Evolutionary conservation across 1,140 invertebrate genomes (phyloP), one percentile per base, ranked within the genome.

Genomic region (Megalopta genalis): DNA sequence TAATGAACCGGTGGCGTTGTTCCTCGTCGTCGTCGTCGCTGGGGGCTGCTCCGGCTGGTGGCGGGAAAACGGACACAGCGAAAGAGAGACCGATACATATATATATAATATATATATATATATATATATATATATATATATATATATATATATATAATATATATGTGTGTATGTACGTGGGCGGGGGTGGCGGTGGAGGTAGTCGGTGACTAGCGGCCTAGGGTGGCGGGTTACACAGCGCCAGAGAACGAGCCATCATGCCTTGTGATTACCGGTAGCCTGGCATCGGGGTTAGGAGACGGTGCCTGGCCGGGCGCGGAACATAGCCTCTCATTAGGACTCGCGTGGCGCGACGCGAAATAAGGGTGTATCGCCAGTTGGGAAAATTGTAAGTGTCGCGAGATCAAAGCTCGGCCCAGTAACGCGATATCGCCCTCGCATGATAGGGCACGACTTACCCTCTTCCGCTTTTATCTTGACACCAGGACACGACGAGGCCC

Each of bases 321-420:
- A 84, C 90, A 91, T 90, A 91, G 91, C 87, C 92, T 93, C 90
- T 93, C 91, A 93, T 93, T 93, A 93, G 87, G 82, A 85, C 87
- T 92, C 90, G 90, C 91, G 90, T 92, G 92, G 91, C 90, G 89
- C 89, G 86, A 87, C 84, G 76, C 86, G 90, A 92, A 92, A 93
- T 93, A 93, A 92, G 92, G 92, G 92, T 92, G 90, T 93, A 93
- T 93, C 92, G 92, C 86, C 90, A 86, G 89, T 90, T 82, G 88
- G 91, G 89, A 88, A 93, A 93, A 93, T 93, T 93, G 92, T 93
- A 92, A 93, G 92, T 93, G 92, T 93, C 92, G 92, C 89, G 85
- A 93, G 92, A 93, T 93, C 92, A 93, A 93, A 93, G 92, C 87
- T 85, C 85, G 83, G 73, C 81, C 70, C 69, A 88, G 92, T 93